phyloP scores from a whole-genome alignment of 2,888 invertebrate genomes.

The Sinohyriopsis cumingii region DNA sequence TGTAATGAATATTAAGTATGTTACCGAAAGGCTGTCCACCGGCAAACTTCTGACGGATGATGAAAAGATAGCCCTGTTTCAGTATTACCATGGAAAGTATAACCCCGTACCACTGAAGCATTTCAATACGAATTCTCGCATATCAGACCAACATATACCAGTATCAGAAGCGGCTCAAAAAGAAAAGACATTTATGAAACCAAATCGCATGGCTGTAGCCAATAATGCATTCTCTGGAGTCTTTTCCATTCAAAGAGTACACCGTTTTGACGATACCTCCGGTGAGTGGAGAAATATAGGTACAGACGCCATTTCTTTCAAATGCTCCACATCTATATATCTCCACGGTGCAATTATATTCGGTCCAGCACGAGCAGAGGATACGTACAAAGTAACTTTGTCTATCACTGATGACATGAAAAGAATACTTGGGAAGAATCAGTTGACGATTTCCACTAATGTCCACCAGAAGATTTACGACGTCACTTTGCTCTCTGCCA shows the following conservation, averaged over 20 bases:
- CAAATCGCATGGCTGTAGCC: too few species aligned
- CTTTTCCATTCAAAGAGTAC: slow-evolving; percentile 3
- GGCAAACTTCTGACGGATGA: slow-evolving; percentile 19
- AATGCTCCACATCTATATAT: slow-evolving; percentile 18
- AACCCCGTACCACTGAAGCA: slow-evolving; percentile 8
- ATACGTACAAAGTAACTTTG: slow-evolving; percentile 12
- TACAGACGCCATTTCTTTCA: slow-evolving; percentile 30
- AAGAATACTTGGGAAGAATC: neutral
- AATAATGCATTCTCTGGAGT: too few species aligned
- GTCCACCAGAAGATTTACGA: slow-evolving; percentile 19
- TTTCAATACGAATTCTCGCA: slow-evolving; percentile 13
- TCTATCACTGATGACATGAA: slow-evolving; percentile 17
- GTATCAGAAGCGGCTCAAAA: too few species aligned
- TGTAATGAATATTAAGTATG: slow-evolving; percentile 20
- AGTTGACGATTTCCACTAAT: neutral
- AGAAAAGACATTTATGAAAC: too few species aligned
- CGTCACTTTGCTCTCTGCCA: slow-evolving; percentile 15
- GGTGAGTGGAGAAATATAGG: slow-evolving; percentile 25
- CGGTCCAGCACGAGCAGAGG: slow-evolving; percentile 14
- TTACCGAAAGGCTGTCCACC: slow-evolving; percentile 21
- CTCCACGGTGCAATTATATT: slow-evolving; percentile 28
- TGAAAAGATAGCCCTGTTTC: slow-evolving; percentile 28
- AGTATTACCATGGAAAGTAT: slow-evolving; percentile 25
- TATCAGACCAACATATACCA: too few species aligned
- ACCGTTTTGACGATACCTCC: slow-evolving; percentile 20